phyloP scores from a whole-genome alignment of 2,113 vertebrate genomes.

The Paracanthobrama guichenoti region DNA sequence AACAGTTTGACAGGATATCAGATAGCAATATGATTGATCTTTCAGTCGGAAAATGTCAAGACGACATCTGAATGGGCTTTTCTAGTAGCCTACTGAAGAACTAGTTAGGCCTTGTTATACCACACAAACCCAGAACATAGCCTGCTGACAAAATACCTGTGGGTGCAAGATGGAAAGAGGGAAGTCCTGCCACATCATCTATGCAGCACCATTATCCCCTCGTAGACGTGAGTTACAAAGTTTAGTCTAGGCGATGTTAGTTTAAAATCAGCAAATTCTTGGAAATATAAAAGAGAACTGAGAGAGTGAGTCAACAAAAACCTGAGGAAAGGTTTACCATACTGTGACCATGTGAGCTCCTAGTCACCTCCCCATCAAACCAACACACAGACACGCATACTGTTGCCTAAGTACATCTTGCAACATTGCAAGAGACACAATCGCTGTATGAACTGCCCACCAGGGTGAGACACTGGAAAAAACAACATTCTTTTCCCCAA shows the following conservation, averaged over 20 bases:
- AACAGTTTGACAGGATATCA: background rate
- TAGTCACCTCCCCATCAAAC: slow-evolving; percentile 44
- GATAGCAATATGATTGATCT: background rate
- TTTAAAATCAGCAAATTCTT: slow-evolving; percentile 51
- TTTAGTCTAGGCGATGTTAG: slow-evolving; percentile 35
- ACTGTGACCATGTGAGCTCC: slow-evolving; percentile 55
- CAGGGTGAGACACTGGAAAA: slow-evolving; percentile 15
- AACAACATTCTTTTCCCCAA: background rate
- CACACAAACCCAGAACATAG: background rate
- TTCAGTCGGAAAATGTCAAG: background rate
- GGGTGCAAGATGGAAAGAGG: background rate
- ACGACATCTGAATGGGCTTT: background rate
- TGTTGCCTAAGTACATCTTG: slow-evolving; percentile 54
- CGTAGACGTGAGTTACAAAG: background rate
- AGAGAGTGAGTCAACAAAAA: slow-evolving; percentile 57
- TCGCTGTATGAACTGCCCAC: slow-evolving; percentile 1
- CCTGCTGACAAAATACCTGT: slow-evolving; percentile 26
- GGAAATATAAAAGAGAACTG: slow-evolving; percentile 60
- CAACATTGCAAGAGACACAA: slow-evolving; percentile 48
- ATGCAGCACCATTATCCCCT: background rate
- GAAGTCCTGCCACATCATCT: slow-evolving; percentile 27
- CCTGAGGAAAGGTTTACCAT: slow-evolving; percentile 60
- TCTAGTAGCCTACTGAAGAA: background rate
- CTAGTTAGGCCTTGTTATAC: background rate
- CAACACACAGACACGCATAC: slow-evolving; percentile 6